phyloP scores from a whole-genome alignment of 2,113 vertebrate species.

The Malurus melanocephalus region DNA sequence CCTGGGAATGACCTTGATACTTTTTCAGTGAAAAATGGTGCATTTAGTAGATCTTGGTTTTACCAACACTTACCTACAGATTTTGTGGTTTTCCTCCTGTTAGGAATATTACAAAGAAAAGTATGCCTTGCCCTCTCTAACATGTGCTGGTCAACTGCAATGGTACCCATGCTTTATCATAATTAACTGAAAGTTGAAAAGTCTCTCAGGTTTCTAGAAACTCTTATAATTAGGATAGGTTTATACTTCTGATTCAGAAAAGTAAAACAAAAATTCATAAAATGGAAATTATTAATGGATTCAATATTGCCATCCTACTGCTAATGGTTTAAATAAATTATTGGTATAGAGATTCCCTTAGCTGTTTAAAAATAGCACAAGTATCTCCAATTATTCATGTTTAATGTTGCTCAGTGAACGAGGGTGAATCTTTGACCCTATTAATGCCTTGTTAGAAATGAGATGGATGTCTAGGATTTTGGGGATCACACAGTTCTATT shows the following conservation, averaged over 20 bases:
- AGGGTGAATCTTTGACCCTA: background rate
- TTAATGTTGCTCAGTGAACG: background rate
- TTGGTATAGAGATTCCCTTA: background rate
- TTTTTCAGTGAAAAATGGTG: background rate
- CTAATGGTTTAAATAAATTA: slow-evolving; percentile 37
- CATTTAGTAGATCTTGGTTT: background rate
- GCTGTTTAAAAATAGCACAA: slow-evolving; percentile 13
- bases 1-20: background rate
- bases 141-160: background rate
- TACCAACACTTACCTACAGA: background rate
- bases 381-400: background rate
- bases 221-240: background rate
- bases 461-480: background rate
- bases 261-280: background rate
- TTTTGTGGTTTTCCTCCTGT: background rate
- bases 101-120: background rate
- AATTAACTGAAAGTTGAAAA: background rate
- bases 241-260: background rate
- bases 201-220: background rate
- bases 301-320: background rate
- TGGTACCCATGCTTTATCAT: background rate
- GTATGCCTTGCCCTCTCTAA: background rate
- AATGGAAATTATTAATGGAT: background rate
- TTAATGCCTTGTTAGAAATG: slow-evolving; percentile 2
- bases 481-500: background rate